Conservation (phyloP, 2,888 invertebrate genomes). For the Mycalesis mineus region DNA sequence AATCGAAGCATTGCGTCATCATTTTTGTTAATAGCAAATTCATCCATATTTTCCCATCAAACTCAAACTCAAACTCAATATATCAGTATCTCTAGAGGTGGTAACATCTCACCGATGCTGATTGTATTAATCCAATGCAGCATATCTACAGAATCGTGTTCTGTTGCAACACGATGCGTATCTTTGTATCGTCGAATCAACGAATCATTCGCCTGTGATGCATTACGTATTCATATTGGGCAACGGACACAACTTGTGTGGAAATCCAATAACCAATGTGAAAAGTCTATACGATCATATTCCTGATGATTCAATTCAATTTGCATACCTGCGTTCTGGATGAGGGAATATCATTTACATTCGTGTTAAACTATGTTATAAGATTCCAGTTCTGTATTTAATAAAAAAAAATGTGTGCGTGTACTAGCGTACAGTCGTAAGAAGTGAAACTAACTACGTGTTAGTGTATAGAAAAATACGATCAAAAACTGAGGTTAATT, state of each 20-base stretch:
- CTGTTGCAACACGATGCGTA: slow-evolving; percentile 63
- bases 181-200: slow-evolving; percentile 65
- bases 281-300: slow-evolving; percentile 9
- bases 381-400: too few relatives aligned
- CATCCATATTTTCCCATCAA: too few relatives aligned
- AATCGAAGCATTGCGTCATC: too few relatives aligned
- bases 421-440: too few relatives aligned
- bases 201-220: slow-evolving; percentile 58
- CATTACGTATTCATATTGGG: slow-evolving; percentile 67
- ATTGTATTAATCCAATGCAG: slow-evolving; percentile 23
- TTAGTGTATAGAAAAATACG: too few relatives aligned
- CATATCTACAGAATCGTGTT: slow-evolving; percentile 46
- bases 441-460: too few relatives aligned
- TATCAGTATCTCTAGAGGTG: background rate
- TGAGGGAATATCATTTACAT: background rate
- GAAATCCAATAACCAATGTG: slow-evolving; percentile 27
- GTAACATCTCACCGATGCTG: slow-evolving; percentile 2
- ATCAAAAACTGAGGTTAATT: too few relatives aligned
- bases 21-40: too few relatives aligned
- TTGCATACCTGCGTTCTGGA: background rate
- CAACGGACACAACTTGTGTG: slow-evolving; percentile 66
- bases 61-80: too few relatives aligned
- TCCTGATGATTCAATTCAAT: background rate
- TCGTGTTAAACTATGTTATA: too few relatives aligned
- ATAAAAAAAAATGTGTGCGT: too few relatives aligned